Percentiles rank a stretch among this genome's conserved stretches.
Evolutionary conservation across 2,888 invertebrate genomes (phyloP).

Genomic region (Fissipunctia ypsillon): DNA sequence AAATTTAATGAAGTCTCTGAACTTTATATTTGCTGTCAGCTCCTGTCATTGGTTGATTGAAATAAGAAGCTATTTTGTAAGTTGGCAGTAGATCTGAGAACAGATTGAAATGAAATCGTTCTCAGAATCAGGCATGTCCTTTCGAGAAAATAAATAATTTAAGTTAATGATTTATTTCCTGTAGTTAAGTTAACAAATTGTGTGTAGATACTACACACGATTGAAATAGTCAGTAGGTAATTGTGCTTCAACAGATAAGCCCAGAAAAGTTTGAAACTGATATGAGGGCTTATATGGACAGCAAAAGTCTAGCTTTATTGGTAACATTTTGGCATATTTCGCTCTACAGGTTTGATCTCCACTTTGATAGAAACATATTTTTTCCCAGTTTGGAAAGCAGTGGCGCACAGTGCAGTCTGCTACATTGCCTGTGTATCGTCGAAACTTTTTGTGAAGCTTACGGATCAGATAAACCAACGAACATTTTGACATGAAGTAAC

Average conservation of each 20-base stretch:
- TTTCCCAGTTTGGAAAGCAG: slow-evolving; percentile 6
- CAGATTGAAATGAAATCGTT: not conserved
- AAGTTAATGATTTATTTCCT: too few relatives aligned
- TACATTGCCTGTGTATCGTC: slow-evolving; percentile 51
- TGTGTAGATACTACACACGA: not conserved
- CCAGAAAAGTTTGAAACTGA: not conserved
- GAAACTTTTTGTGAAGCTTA: slow-evolving; percentile 36
- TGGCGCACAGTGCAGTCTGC: slow-evolving; percentile 42
- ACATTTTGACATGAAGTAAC: slow-evolving; percentile 34
- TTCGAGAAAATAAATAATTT: not conserved
- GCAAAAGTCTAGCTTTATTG: not conserved
- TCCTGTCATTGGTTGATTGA: not conserved
- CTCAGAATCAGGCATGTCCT: not conserved
- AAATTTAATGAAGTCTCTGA: not conserved
- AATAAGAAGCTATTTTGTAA: not conserved
- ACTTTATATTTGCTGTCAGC: not conserved
- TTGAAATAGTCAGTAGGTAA: not conserved
- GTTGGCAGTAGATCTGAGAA: not conserved
- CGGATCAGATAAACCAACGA: slow-evolving; percentile 36
- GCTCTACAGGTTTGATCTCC: slow-evolving; percentile 10
- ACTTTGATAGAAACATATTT: slow-evolving; percentile 39
- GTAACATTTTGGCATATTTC: slow-evolving; percentile 26
- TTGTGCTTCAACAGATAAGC: not conserved
- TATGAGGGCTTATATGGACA: not conserved
- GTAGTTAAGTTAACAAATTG: not conserved